A percentile compares a stretch with the other conserved stretches of the same genome.
Evolutionary conservation across 2,113 vertebrate species (phyloP).

Genomic region (Megalops atlanticus): DNA sequence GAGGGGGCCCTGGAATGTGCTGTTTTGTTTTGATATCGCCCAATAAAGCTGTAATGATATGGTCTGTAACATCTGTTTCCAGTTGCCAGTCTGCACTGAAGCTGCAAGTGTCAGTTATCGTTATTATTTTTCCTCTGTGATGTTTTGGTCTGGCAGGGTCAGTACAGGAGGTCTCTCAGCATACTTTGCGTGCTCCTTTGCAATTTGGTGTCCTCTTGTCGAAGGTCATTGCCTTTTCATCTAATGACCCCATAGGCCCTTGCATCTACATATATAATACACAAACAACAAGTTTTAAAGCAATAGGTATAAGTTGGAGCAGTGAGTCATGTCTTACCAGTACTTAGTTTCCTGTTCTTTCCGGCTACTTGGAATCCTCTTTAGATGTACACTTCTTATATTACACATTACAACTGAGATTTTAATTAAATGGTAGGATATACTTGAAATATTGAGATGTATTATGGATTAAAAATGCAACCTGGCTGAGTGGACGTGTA

Average conservation of each 20-base stretch:
- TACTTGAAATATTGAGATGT: no score
- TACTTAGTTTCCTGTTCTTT: no score
- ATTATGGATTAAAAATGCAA: no score
- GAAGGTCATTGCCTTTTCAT: conserved; percentile 48
- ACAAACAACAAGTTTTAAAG: no score
- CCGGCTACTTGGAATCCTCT: no score
- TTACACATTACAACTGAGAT: no score
- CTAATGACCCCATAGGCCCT: conserved; percentile 48
- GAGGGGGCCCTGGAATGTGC: conserved; percentile 48
- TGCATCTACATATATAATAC: conserved; percentile 21
- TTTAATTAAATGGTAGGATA: no score
- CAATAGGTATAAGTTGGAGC: no score
- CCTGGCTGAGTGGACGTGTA: no score
- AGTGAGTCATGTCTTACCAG: no score
- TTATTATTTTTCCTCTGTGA: conserved; percentile 62
- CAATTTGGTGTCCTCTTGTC: conserved; percentile 60
- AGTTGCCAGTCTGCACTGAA: conserved; percentile 63
- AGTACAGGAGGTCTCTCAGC: conserved; percentile 53
- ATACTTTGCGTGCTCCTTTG: conserved; percentile 57
- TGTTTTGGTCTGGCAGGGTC: conserved; percentile 59
- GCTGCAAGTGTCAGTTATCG: conserved; percentile 64
- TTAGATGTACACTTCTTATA: no score
- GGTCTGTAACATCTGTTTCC: conserved; percentile 70
- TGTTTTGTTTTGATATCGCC: conserved; percentile 65
- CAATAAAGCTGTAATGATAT: conserved; percentile 70